Conservation (phyloP, 2,113 vertebrate species). For the Sander lucioperca region DNA sequence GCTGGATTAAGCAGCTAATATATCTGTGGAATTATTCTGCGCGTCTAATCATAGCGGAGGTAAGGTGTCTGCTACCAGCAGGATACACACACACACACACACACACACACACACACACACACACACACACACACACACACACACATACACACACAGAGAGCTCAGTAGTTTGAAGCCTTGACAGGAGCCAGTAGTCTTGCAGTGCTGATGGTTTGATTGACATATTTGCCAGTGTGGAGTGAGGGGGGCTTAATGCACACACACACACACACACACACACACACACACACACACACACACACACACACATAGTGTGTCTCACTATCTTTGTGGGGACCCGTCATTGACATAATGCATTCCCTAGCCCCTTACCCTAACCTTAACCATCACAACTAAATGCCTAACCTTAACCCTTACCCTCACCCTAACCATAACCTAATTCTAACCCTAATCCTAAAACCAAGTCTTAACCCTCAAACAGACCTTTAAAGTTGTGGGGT, state of each 20-base stretch:
- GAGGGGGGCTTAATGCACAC: slow-evolving; percentile 10
- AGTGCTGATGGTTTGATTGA: slow-evolving; percentile 43
- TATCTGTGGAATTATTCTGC: slow-evolving; percentile 53
- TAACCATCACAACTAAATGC: no score
- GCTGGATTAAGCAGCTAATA: slow-evolving; percentile 52
- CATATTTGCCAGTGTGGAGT: slow-evolving; percentile 43
- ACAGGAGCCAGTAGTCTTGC: slow-evolving; percentile 30
- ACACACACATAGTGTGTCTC: slow-evolving; percentile 11
- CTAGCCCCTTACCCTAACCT: no score
- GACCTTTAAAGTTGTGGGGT: no score
- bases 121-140: slow-evolving; percentile 9
- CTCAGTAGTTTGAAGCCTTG: background rate
- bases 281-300: slow-evolving; percentile 22
- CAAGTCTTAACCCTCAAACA: no score
- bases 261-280: slow-evolving; percentile 31
- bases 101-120: slow-evolving; percentile 6
- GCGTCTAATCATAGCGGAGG: slow-evolving; percentile 59
- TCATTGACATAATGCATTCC: no score
- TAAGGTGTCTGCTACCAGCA: slow-evolving; percentile 41
- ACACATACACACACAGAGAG: background rate
- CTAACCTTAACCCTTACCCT: no score
- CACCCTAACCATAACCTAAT: no score
- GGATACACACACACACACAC: slow-evolving; percentile 21
- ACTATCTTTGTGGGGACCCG: no score
- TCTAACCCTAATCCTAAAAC: no score